Conservation (phyloP, 2,797 vertebrate genomes). For the Gambusia yucatana region DNA sequence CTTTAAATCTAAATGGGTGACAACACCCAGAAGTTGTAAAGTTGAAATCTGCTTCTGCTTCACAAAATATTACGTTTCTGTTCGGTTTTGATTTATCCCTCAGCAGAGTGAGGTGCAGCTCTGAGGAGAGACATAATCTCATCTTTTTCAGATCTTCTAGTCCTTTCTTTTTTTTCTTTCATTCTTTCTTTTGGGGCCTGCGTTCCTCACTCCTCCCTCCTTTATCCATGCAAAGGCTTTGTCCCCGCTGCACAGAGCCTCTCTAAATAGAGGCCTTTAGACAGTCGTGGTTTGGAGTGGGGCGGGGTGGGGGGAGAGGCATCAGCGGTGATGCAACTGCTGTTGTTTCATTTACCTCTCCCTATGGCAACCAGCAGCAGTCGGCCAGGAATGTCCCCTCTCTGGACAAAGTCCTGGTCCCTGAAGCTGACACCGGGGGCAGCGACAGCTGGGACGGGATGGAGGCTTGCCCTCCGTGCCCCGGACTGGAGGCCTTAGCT, state of each 20-base stretch:
- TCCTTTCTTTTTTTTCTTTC: constrained; percentile 51
- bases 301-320: constrained; percentile 80
- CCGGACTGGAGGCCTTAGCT: constrained; percentile 62
- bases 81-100: constrained; percentile 56
- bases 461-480: constrained; percentile 71
- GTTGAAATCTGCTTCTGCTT: constrained; percentile 26
- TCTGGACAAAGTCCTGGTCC: constrained; percentile 90
- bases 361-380: constrained; percentile 95
- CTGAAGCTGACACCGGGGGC: constrained; percentile 74
- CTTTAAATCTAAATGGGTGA: constrained; percentile 34
- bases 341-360: constrained; percentile 91
- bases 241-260: constrained; percentile 81
- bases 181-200: constrained; percentile 68
- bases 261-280: constrained; percentile 85
- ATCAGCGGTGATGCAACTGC: constrained; percentile 80
- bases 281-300: constrained; percentile 70
- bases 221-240: constrained; percentile 85
- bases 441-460: constrained; percentile 78
- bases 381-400: constrained; percentile 93
- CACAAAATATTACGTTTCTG: constrained; percentile 33
- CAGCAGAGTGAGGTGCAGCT: constrained; percentile 58
- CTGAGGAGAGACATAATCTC: constrained; percentile 71
- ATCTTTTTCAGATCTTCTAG: constrained; percentile 67
- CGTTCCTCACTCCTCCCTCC: constrained; percentile 75
- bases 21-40: constrained; percentile 36